phyloP scores from a whole-genome alignment of 2,888 invertebrate species.

The Molorchus minor region DNA sequence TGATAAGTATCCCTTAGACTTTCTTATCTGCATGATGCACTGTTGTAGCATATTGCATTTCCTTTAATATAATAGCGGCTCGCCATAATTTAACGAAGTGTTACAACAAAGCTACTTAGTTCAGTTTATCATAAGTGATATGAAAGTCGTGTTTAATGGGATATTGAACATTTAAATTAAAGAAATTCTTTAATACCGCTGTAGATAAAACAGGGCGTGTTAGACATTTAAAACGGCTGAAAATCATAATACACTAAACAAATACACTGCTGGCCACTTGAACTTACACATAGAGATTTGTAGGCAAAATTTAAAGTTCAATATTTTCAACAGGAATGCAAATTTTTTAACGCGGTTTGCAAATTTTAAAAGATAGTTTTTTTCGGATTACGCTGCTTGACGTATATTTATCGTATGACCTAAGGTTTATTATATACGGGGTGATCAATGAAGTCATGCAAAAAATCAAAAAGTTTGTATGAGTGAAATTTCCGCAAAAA shows the following conservation, averaged over 20 bases:
- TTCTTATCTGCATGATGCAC: slow-evolving; percentile 42
- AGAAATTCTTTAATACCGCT: neutral
- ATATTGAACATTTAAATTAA: neutral
- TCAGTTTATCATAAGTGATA: neutral
- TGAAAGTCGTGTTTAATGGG: neutral
- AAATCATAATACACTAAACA: slow-evolving; percentile 5
- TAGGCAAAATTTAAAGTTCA: no score
- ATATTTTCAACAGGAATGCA: no score
- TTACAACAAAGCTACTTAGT: slow-evolving; percentile 2
- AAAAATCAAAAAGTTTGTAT: no score
- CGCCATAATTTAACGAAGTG: slow-evolving; percentile 11
- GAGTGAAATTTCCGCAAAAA: no score
- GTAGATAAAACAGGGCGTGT: neutral
- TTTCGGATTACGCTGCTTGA: no score
- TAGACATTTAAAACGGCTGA: neutral
- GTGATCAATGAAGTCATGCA: no score
- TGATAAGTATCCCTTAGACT: slow-evolving; percentile 40
- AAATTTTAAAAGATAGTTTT: no score
- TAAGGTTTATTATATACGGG: no score
- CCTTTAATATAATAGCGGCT: slow-evolving; percentile 22
- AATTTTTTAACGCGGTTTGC: no score
- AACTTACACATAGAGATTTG: no score
- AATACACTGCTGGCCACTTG: no score
- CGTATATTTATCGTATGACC: no score
- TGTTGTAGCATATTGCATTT: slow-evolving; percentile 26